phyloP scores from a whole-genome alignment of 2,113 vertebrate genomes.

The Sminthopsis crassicaudata region DNA sequence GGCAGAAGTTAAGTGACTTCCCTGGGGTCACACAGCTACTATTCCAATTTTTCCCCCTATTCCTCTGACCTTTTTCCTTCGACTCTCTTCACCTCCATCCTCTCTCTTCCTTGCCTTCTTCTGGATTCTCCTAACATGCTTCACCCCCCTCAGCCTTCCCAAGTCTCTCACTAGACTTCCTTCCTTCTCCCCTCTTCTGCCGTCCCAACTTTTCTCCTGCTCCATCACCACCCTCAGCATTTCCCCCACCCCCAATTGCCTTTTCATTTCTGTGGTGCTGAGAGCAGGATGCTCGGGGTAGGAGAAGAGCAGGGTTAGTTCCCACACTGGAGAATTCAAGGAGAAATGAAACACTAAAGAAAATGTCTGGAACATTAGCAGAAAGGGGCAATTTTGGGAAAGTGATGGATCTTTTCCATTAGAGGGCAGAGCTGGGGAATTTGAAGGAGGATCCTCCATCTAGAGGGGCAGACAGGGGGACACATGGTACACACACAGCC shows the following conservation, averaged over 20 bases:
- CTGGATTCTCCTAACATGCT: background rate
- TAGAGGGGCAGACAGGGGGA: background rate
- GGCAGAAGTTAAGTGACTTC: background rate
- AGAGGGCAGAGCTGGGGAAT: conserved; percentile 42
- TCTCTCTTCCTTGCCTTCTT: background rate
- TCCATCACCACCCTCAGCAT: background rate
- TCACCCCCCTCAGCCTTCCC: background rate
- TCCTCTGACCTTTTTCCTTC: background rate
- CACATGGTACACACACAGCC: background rate
- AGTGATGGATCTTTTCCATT: conserved; percentile 20
- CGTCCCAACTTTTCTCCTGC: background rate
- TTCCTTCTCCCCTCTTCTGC: background rate
- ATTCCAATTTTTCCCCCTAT: background rate
- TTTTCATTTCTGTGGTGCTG: background rate
- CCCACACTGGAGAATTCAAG: background rate
- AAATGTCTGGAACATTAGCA: background rate
- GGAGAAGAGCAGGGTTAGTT: background rate
- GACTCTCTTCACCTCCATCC: background rate
- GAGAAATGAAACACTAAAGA: conserved; percentile 29
- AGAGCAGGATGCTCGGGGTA: no score
- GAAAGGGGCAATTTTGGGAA: conserved; percentile 14
- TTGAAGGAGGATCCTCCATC: background rate
- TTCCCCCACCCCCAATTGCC: background rate
- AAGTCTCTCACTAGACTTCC: background rate
- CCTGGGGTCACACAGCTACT: background rate